Percentiles rank a stretch among this genome's conserved stretches.
phyloP scores from a whole-genome alignment of 2,113 vertebrate genomes.

The Rhombomys opimus region DNA sequence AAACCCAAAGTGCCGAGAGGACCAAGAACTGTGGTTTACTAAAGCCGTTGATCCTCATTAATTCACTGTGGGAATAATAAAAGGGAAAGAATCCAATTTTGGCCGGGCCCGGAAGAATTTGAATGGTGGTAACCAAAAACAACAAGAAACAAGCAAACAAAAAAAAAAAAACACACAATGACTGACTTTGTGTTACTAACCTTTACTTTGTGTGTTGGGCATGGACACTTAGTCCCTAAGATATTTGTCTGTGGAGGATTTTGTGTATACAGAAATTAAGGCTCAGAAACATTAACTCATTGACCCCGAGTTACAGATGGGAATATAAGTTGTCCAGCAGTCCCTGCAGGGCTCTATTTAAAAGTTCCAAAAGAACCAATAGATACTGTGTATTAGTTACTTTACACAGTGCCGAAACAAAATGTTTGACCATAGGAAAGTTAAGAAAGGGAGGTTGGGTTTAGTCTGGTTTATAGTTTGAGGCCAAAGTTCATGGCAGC shows the following conservation, averaged over 20 bases:
- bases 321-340: slow-evolving; percentile 23
- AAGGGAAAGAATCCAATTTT: no score
- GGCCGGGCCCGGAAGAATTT: no score
- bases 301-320: slow-evolving; percentile 20
- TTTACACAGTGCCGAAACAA: not conserved
- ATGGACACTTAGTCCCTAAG: slow-evolving; percentile 30
- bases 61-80: no score
- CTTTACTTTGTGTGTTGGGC: not conserved
- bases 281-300: not conserved
- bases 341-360: slow-evolving; percentile 15
- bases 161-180: no score
- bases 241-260: slow-evolving; percentile 3
- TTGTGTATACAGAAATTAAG: slow-evolving; percentile 22
- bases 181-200: not conserved
- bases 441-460: not conserved
- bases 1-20: not conserved
- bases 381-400: not conserved
- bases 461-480: not conserved
- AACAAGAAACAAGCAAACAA: no score
- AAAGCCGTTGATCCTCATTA: not conserved
- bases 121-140: no score
- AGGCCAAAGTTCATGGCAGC: not conserved
- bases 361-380: not conserved
- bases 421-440: not conserved
- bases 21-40: not conserved